Conservation (phyloP, 1,140 invertebrate genomes). For the Panonychus citri region DNA sequence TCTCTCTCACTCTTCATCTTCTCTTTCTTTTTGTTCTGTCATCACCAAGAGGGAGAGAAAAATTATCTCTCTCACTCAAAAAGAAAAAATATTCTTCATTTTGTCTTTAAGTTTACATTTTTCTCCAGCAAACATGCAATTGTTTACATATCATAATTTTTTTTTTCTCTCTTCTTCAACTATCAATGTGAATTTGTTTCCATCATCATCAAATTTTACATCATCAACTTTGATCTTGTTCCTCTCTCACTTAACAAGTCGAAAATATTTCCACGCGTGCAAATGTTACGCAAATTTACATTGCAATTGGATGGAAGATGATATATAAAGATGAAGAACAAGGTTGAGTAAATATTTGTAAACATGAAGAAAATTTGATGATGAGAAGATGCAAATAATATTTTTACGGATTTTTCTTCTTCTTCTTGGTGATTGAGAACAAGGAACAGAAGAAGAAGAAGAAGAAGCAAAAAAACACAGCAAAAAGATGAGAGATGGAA, state of each 20-base stretch:
- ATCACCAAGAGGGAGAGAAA: too few species aligned
- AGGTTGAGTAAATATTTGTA: not conserved
- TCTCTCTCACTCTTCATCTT: not conserved
- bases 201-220: constrained; percentile 3
- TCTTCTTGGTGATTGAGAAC: too few species aligned
- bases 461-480: too few species aligned
- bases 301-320: not conserved
- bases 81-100: too few species aligned
- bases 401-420: not conserved
- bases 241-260: not conserved
- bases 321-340: not conserved
- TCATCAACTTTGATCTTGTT: constrained; percentile 9
- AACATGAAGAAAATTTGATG: not conserved
- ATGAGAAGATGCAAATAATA: not conserved
- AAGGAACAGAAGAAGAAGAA: too few species aligned
- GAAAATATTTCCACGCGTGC: too few species aligned
- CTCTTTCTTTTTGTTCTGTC: too few species aligned
- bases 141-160: too few species aligned
- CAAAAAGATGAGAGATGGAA: too few species aligned
- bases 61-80: too few species aligned
- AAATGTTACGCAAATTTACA: not conserved
- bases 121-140: too few species aligned
- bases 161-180: not conserved
- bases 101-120: too few species aligned
- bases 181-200: not conserved